Conservation (phyloP, 2,113 vertebrate species). For the Coptodon rendalli region DNA sequence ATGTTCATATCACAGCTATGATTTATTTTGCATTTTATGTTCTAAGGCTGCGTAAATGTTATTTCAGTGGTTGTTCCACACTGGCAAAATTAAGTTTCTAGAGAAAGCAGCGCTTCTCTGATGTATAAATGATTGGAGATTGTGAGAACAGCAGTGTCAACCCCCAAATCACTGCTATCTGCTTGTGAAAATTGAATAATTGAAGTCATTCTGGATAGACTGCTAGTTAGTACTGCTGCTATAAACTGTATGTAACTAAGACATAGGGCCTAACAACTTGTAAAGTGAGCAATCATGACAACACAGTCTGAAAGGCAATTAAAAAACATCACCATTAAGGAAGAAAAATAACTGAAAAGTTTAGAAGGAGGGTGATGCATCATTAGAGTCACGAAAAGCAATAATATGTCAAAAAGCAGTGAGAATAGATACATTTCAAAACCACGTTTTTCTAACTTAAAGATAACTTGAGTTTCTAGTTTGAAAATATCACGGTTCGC, state of each 20-base stretch:
- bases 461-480: neutral
- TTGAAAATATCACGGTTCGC: neutral
- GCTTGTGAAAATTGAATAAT: neutral
- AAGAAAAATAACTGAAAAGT: neutral
- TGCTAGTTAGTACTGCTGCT: neutral
- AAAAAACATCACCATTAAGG: neutral
- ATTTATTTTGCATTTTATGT: conserved; percentile 17
- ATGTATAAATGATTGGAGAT: neutral
- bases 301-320: neutral
- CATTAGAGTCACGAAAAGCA: neutral
- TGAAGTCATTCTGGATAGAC: neutral
- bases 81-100: neutral
- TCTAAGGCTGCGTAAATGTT: neutral
- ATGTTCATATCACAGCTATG: neutral
- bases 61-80: neutral
- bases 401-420: neutral
- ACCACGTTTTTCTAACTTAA: neutral
- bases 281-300: neutral
- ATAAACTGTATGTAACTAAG: neutral
- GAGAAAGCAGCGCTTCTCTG: neutral
- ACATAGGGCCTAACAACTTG: neutral
- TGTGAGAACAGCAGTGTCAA: neutral
- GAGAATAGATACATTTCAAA: neutral
- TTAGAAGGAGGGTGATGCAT: neutral
- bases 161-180: neutral